phyloP scores from a whole-genome alignment of 2,113 vertebrate species.

The Odontesthes bonariensis region DNA sequence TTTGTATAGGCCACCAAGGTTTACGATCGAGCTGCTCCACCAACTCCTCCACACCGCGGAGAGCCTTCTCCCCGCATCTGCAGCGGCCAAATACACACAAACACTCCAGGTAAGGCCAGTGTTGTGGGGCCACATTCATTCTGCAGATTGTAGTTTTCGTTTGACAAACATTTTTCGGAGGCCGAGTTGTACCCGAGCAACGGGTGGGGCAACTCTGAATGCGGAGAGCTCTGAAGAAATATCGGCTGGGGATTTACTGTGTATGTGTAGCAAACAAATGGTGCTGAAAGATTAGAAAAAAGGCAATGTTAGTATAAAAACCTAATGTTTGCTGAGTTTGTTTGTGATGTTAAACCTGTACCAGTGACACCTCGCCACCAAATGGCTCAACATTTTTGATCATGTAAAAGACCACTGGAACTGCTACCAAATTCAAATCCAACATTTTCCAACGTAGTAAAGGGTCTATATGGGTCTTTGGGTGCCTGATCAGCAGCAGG shows the following conservation, averaged over 20 bases:
- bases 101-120: conserved; percentile 31
- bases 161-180: conserved; percentile 54
- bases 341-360: too few species aligned
- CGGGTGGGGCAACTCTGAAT: conserved; percentile 27
- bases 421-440: too few species aligned
- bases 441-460: too few species aligned
- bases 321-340: too few species aligned
- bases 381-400: not conserved
- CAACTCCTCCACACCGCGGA: conserved; percentile 54
- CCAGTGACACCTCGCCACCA: not conserved
- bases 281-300: conserved; percentile 6
- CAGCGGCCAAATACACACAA: conserved; percentile 44
- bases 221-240: conserved; percentile 22
- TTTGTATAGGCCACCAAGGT: conserved; percentile 35
- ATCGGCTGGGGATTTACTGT: not conserved
- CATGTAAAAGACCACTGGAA: too few species aligned
- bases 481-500: too few species aligned
- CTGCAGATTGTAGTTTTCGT: conserved; percentile 66
- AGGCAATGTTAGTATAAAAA: too few species aligned
- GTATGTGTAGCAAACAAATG: conserved; percentile 26
- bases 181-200: conserved; percentile 41
- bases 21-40: conserved; percentile 40
- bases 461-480: too few species aligned
- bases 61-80: conserved; percentile 40
- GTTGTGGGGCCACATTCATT: conserved; percentile 42